Base-by-base conservation (phyloP, 2,888 invertebrate genomes). In the Drosophila aldrichi region DNA sequence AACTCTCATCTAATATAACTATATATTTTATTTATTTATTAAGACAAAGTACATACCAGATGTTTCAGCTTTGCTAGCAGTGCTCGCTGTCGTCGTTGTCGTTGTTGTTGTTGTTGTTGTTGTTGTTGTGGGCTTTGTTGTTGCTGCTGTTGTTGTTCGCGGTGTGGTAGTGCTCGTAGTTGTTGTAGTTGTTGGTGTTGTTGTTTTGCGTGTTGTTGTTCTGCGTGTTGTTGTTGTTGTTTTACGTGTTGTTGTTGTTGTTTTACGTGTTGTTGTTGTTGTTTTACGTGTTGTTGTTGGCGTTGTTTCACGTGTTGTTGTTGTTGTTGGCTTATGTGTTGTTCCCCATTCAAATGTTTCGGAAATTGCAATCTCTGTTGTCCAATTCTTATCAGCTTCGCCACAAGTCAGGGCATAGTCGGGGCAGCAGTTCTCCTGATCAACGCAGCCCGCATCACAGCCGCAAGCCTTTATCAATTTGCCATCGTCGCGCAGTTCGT, bases 351-450 rank as follows among this genome's bases (percentile, higher is more conserved):
- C 40, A n/a, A 34, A 72, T n/a, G 62, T 58, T 2, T 56, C 49
- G 2, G 55, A 22, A 3, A 46, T 52, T 18, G 66, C 51, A 3
- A 57, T 57, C 7, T 29, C 12, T 2, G 32, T 36, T 1, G 55
- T 58, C 6, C 54, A 69, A n/a, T 54, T 22, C 9, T 2, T 0
- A 57, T 63, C 22, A 56, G 52, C 1, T 16, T 60, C 12, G 1
- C 20, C 0, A 16, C 89, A 85, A 6, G 48, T 32, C n/a, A 12
- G 12, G 29, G 0, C 16, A 90, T 94, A 96, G 91, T 97, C 96
- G 0, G 94, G 94, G 80, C 97, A 97, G 89, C 97, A 97, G 25
- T 93, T 93, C 0, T 93, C 93, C 0, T 91, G 87, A 1, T 92
- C 85, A 1, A 94, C 88, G 79, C 97, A 97, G 0, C 34, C 18